Base-by-base conservation (phyloP, 2,113 vertebrate species). In the Sphyrna mokarran region DNA sequence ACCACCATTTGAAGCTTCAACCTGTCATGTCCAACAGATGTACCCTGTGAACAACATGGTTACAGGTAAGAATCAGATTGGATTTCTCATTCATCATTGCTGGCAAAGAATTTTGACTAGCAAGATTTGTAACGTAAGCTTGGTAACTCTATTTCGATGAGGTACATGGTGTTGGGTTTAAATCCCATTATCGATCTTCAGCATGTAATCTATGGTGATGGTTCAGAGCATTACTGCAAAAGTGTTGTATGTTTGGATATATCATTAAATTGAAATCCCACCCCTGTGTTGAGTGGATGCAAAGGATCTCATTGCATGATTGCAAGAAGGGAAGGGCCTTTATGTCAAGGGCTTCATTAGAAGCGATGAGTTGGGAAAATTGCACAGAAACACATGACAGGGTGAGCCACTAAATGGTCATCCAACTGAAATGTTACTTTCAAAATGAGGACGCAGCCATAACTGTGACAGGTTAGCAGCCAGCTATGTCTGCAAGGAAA, bases 11-110 rank as follows among this genome's bases (percentile, higher is more conserved):
- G 94, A 72, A 76, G 69, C 69, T 43, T 23, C 68, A 16, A 16
- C 68, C 43, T 95, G 94, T 33, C 94, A 97, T 26, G 96, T 97
- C 43, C 97, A 97, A 95, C 97, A 96, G 95, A 96, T 97, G 96
- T 97, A 97, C 95, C 97, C 97, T 85, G 97, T 97, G 96, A 97
- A 97, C 96, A 97, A 97, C 96, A 97, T 97, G 97, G 96, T 97
- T 68, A 97, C 97, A 97, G 97, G 97, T 97, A 97, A 96, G 72
- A 96, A 89, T 76, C 72, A 48, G 26, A 37, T 93, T 93, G 33
- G 29, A 91, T 72, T 69, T 94, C 70, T 70, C 43, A 26, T 94
- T 94, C 40, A 26, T 23, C 63, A 94, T 23, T 26, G 13, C 40
- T 94, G 68, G 68, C 40, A 70, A 43, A 70, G 40, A 70, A 37